These are phyloP conservation scores for Nemotelus pantherinus DNA, from an alignment of 2,888 invertebrate genomes.

Conservation along the genomic window DNA sequence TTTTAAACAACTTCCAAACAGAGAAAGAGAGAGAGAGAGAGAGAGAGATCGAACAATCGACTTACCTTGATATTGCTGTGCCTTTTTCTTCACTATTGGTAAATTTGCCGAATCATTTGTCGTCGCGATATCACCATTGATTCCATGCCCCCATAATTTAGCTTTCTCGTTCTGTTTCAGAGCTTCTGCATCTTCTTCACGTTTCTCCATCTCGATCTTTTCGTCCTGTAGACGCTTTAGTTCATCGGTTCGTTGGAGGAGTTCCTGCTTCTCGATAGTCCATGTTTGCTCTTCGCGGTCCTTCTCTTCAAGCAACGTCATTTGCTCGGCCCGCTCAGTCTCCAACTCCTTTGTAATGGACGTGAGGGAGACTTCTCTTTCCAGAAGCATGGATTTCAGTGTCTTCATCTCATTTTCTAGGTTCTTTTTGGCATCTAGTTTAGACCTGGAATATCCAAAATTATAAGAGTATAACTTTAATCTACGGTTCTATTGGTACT, in stretches of 20 bases:
- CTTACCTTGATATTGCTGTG: conserved; percentile 80
- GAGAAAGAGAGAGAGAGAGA: too few species aligned
- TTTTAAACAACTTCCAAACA: not conserved
- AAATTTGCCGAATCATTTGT: conserved; percentile 60
- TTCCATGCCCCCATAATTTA: conserved; percentile 66
- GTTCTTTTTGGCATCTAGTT: conserved; percentile 76
- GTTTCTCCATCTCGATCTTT: conserved; percentile 68
- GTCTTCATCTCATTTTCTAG: conserved; percentile 80
- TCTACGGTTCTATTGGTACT: conserved; percentile 53
- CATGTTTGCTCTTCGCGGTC: conserved; percentile 70
- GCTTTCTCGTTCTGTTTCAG: too few species aligned
- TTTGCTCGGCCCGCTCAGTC: conserved; percentile 77
- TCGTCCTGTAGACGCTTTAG: conserved; percentile 67
- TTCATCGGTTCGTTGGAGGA: conserved; percentile 73
- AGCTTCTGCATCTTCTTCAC: too few species aligned
- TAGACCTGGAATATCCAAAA: conserved; percentile 64
- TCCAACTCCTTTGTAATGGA: conserved; percentile 72
- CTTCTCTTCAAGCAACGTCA: conserved; percentile 76
- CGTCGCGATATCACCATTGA: conserved; percentile 69
- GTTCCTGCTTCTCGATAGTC: conserved; percentile 73
- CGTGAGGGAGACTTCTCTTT: conserved; percentile 68
- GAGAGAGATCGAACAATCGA: too few species aligned
- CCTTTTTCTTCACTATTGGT: conserved; percentile 78
- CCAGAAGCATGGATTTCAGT: conserved; percentile 69
- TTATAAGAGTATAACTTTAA: conserved; percentile 46